Conservation (phyloP, 2,113 vertebrate species). For the Prunella fulvescens region DNA sequence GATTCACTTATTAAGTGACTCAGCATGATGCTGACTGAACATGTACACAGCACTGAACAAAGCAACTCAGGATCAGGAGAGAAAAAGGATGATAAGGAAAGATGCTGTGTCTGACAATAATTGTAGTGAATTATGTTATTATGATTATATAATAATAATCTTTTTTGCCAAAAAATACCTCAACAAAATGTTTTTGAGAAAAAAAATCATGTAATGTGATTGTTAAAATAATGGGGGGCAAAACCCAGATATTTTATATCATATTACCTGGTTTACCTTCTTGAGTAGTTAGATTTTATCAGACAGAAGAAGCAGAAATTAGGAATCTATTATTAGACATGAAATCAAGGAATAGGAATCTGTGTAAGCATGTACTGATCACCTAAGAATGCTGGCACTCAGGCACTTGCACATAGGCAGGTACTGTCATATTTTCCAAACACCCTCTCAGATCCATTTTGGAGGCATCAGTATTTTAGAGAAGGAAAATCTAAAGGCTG, state of each 20-base stretch:
- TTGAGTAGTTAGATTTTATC: background rate
- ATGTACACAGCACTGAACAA: background rate
- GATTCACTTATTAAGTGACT: constrained; percentile 24
- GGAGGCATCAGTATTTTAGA: background rate
- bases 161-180: background rate
- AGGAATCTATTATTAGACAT: background rate
- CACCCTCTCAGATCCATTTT: background rate
- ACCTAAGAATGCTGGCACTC: background rate
- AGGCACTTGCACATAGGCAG: background rate
- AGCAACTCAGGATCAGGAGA: background rate
- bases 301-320: background rate
- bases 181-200: background rate
- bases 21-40: background rate
- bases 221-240: background rate
- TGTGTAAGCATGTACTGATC: background rate
- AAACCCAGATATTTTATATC: background rate
- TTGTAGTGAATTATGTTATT: background rate
- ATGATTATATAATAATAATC: background rate
- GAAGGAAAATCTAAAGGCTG: background rate
- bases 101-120: background rate
- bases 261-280: background rate
- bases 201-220: background rate
- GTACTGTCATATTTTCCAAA: background rate
- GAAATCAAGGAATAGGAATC: background rate
- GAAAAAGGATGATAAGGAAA: background rate